Conservation (phyloP, 2,797 vertebrate genomes). For the Lagorchestes hirsutus region DNA sequence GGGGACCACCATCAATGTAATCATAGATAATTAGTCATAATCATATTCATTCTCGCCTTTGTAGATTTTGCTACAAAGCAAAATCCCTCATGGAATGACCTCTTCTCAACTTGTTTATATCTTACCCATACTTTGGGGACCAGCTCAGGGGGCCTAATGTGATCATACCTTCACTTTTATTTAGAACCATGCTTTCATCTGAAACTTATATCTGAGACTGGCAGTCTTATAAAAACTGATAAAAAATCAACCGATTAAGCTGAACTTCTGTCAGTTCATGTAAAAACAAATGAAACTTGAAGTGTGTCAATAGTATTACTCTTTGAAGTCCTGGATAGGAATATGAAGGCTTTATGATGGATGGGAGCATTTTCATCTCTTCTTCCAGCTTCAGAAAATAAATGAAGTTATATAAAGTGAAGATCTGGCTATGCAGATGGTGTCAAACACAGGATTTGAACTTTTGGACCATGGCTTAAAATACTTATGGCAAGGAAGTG, state of each 20-base stretch:
- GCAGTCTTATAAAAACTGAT: background rate
- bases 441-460: background rate
- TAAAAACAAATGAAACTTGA: background rate
- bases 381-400: background rate
- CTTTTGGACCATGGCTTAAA: background rate
- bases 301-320: background rate
- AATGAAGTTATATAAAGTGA: background rate
- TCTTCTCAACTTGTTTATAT: background rate
- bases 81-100: background rate
- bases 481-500: background rate
- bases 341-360: background rate
- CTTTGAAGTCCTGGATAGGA: background rate
- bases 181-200: background rate
- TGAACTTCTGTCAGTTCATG: background rate
- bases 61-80: background rate
- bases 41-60: background rate
- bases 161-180: background rate
- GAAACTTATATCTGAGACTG: background rate
- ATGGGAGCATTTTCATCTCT: background rate
- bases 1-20: background rate
- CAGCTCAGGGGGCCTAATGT: background rate
- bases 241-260: background rate
- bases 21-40: background rate
- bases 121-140: background rate
- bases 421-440: background rate